These are phyloP conservation scores for Lindbergichthys nudifrons DNA, from an alignment of 2,797 vertebrate genomes.

Conservation along the genomic window DNA sequence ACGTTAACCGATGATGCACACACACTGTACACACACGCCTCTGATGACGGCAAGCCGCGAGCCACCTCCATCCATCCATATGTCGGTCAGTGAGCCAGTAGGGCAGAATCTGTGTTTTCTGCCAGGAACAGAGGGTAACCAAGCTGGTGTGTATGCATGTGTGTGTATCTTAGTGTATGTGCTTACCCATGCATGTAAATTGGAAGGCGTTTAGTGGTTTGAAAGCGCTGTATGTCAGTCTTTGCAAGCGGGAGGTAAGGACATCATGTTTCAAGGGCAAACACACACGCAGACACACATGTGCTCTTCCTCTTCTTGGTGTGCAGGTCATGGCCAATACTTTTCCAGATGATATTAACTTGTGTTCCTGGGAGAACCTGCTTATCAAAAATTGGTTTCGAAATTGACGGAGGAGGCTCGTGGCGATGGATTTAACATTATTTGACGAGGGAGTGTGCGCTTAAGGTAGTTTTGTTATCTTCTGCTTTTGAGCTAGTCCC, in stretches of 20 bases:
- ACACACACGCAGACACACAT: neutral
- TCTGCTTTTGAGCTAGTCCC: constrained; percentile 32
- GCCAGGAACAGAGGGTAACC: constrained; percentile 61
- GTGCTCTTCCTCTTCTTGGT: constrained; percentile 2
- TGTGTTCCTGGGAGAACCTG: constrained; percentile 43
- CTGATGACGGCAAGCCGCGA: constrained; percentile 51
- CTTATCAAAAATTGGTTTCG: constrained; percentile 62
- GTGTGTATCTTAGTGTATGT: constrained; percentile 25
- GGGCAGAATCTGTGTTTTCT: constrained; percentile 54
- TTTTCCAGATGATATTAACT: constrained; percentile 42
- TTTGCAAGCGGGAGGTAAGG: constrained; percentile 4
- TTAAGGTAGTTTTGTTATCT: constrained; percentile 48
- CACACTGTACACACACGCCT: constrained; percentile 48
- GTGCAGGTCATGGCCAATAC: constrained; percentile 16
- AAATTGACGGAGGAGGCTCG: constrained; percentile 60
- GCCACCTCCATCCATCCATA: constrained; percentile 68
- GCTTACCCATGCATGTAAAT: constrained; percentile 29
- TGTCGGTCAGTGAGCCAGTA: constrained; percentile 72
- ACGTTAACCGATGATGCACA: constrained; percentile 54
- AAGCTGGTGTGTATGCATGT: constrained; percentile 57
- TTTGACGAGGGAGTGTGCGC: constrained; percentile 25
- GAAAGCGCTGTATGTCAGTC: constrained; percentile 25
- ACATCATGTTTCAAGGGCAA: constrained; percentile 55
- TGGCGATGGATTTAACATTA: constrained; percentile 43
- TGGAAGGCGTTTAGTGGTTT: constrained; percentile 2